These are phyloP conservation scores for Atopsyche davidsoni DNA, from an alignment of 1,140 invertebrate species.

Conservation along the genomic window DNA sequence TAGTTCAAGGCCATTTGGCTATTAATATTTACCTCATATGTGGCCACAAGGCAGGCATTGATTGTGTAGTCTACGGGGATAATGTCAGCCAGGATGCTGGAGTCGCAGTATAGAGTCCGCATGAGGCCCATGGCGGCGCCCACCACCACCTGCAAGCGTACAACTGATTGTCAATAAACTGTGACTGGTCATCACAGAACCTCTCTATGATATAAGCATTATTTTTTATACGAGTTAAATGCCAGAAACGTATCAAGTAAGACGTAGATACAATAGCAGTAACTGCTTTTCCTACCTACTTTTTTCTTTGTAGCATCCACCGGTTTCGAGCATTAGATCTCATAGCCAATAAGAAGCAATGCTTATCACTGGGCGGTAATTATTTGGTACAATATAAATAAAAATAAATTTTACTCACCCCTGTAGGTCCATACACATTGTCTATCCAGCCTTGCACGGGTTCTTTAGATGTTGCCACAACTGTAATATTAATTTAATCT, in stretches of 20 bases:
- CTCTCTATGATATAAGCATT: too few relatives aligned
- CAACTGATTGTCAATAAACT: too few relatives aligned
- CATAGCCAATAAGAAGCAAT: too few relatives aligned
- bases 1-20: neutral
- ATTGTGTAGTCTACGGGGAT: conserved; percentile 81
- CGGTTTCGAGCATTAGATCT: too few relatives aligned
- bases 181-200: too few relatives aligned
- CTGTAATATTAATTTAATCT: too few relatives aligned
- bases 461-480: conserved; percentile 76
- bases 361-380: too few relatives aligned
- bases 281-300: too few relatives aligned
- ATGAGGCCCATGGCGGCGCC: conserved; percentile 71
- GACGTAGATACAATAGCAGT: too few relatives aligned
- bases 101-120: conserved; percentile 60
- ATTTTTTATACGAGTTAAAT: too few relatives aligned
- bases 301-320: too few relatives aligned
- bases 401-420: conserved; percentile 42
- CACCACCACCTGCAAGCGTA: conserved; percentile 48
- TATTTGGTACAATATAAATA: conserved; percentile 1
- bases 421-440: conserved; percentile 89
- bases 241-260: too few relatives aligned
- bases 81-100: conserved; percentile 62
- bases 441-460: conserved; percentile 81
- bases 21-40: conserved; percentile 46
- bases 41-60: conserved; percentile 70